Base-by-base conservation (phyloP, 2,797 vertebrate genomes). In the Melanotaenia maccullochi region DNA sequence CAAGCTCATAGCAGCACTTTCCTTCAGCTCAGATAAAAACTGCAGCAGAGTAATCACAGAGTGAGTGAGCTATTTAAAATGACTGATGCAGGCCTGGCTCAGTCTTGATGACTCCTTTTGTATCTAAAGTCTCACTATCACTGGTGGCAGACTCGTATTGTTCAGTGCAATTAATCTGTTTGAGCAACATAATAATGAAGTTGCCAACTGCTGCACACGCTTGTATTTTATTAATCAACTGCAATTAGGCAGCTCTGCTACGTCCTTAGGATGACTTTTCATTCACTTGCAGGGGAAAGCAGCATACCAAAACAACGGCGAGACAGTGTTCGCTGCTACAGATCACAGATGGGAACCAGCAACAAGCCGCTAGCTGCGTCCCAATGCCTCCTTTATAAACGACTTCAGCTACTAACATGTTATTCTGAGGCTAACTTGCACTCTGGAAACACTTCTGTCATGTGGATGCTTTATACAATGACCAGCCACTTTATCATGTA, bases 211-310 rank as follows among this genome's bases (percentile, higher is more conserved):
- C 84, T 84, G 75, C 76, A 79, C 12, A 77, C 18, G 73, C 87
- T 92, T 57, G 69, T 90, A 75, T 90, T 93, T 90, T 90, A 93
- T 93, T 93, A 87, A 91, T 93, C 90, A 91, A 71, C 80, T 38
- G 83, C 86, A 87, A 89, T 92, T 91, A 91, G 77, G 83, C 69
- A 14, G 76, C 2, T 75, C 35, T 9, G 73, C 81, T 49, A 61
- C 77, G 90, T 93, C 89, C 91, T 93, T 82, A 89, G 76, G 78
- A 85, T 84, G 87, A 91, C 91, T 92, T 90, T 86, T 75, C 65
- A 49, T 78, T 84, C 47, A 40, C 78, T 79, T 59, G 67, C 75
- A 61, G 49, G 40, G 56, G 58, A 42, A 75, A 74, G 58, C 60
- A 33, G 57, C 0, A 25, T 38, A 24, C 68, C 76, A 55, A 12